Percentiles rank a stretch among this genome's conserved stretches.
Evolutionary conservation across 1,140 invertebrate species (phyloP).

Genomic region (Aphelenchoides besseyi): DNA sequence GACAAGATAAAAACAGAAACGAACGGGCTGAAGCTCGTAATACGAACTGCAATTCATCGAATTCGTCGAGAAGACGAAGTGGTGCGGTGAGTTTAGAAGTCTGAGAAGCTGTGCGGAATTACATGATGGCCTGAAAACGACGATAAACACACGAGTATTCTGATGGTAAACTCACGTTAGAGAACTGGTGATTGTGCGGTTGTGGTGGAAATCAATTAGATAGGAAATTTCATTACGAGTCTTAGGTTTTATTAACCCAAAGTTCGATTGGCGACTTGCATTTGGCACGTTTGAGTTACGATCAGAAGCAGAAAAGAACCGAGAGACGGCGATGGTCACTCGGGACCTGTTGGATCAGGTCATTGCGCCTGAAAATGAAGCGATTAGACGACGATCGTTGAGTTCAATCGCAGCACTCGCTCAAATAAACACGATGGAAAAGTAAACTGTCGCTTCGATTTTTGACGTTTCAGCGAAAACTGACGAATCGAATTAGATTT

Average conservation of each 20-base stretch:
- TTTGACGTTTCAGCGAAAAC: too few relatives aligned
- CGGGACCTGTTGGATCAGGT: not conserved
- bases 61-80: not conserved
- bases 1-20: not conserved
- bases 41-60: not conserved
- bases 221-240: slow-evolving; percentile 4
- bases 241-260: not conserved
- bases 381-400: too few relatives aligned
- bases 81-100: too few relatives aligned
- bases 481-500: too few relatives aligned
- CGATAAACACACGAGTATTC: too few relatives aligned
- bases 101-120: too few relatives aligned
- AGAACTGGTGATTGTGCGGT: not conserved
- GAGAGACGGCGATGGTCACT: not conserved
- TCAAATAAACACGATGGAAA: too few relatives aligned
- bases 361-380: not conserved
- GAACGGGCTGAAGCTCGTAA: not conserved
- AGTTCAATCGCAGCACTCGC: too few relatives aligned
- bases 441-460: too few relatives aligned
- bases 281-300: not conserved
- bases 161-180: not conserved
- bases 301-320: not conserved
- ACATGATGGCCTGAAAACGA: too few relatives aligned
- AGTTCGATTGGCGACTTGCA: not conserved
- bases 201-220: not conserved